Evolutionary conservation across 2,888 invertebrate genomes (phyloP), one percentile per base, ranked within the genome.

Genomic region (Clanis bilineata): DNA sequence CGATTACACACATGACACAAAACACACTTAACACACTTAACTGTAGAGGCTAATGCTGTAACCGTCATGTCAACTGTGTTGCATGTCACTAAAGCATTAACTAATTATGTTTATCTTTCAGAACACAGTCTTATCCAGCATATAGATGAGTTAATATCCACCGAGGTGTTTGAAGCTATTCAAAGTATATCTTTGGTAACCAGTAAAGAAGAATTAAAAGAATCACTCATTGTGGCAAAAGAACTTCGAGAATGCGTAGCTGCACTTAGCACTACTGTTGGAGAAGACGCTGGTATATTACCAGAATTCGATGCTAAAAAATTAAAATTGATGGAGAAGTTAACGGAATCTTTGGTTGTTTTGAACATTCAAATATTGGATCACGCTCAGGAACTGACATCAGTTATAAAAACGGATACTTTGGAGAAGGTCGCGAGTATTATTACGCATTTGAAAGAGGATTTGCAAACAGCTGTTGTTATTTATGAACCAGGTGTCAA

Each of bases 371-470:
- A 74, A 62, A 65, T 68, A 28, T 58, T 80, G 3, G 79, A 82
- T 36, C 74, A 64, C 54, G 67, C 72, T 2, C 65, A 74, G 51
- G 68, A 72, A 21, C 61, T 80, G 0, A 36, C 62, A 7, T 45
- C 68, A 3, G 23, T 62, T 0, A 54, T 76, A 5, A 65, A 73
- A 56, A 45, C 70, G 3, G 70, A 76, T 4, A 54, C 66, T 21
- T 54, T 83, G 18, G 67, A 79, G 62, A 74, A 62, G 62, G 67
- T 83, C 5, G 73, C 72, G 5, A 74, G 81, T 25, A 65, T 74
- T 0, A 77, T 83, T 2, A 73, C 71, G 3, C 71, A 79, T 65
- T 72, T 88, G 51, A 77, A 83, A 65, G 74, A 80, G 28, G 81
- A 82, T 66, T 69, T 86, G 45, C 64, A 69, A 10, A 65, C 59